Evolutionary conservation across 2,797 vertebrate genomes (phyloP).

Genomic region (Silurus lanzhouensis): DNA sequence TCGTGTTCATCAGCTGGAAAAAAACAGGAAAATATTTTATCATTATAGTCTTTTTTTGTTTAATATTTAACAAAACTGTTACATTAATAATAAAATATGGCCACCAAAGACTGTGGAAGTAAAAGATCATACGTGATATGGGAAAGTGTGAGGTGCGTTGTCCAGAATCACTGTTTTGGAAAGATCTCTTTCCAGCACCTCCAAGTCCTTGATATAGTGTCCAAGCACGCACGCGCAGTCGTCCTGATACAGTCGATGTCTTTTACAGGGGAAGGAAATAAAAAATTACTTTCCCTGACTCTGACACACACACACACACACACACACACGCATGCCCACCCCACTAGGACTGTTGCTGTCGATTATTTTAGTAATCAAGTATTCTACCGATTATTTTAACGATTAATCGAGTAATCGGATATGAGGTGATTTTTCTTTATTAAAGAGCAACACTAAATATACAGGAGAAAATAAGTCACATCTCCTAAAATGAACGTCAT

Average conservation of each 20-base stretch:
- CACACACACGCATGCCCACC: too few relatives aligned
- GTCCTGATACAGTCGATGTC: conserved; percentile 79
- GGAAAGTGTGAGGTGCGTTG: conserved; percentile 77
- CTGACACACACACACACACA: background rate
- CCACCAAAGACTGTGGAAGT: background rate
- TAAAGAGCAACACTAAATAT: too few relatives aligned
- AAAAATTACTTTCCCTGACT: background rate
- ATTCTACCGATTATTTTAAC: too few relatives aligned
- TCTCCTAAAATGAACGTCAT: too few relatives aligned
- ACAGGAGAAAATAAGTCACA: too few relatives aligned
- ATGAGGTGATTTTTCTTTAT: too few relatives aligned
- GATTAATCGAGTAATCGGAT: too few relatives aligned
- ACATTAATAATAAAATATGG: background rate
- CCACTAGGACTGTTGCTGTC: too few relatives aligned
- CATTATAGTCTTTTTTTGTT: too few relatives aligned
- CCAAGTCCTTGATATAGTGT: conserved; percentile 84
- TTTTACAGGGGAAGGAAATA: conserved; percentile 58
- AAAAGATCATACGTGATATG: conserved; percentile 72
- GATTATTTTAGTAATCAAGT: too few relatives aligned
- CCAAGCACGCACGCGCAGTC: conserved; percentile 80
- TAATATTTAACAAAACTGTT: background rate
- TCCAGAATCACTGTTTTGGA: conserved; percentile 82
- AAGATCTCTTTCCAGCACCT: conserved; percentile 75
- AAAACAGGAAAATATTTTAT: background rate
- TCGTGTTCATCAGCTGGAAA: conserved; percentile 78